Percentiles rank a stretch among this genome's conserved stretches.
Conservation (phyloP, 2,113 vertebrate genomes). For the Leiothrix lutea region DNA sequence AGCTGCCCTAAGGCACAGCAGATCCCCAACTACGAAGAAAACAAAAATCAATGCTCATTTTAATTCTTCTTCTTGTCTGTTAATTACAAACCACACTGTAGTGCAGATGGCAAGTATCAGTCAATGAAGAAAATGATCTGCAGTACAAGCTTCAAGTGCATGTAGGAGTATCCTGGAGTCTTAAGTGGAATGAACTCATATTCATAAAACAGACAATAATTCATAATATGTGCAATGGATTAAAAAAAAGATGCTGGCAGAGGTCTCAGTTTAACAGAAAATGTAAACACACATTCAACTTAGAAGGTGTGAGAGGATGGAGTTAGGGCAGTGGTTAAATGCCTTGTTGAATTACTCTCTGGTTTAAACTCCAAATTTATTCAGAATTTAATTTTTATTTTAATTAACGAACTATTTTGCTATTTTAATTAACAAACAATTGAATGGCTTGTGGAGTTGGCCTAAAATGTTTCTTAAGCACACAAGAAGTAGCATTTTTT, state of each 20-base stretch:
- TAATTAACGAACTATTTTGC: background rate
- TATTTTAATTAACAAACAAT: constrained; percentile 1
- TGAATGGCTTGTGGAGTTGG: background rate
- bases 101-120: background rate
- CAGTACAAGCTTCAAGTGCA: background rate
- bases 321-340: background rate
- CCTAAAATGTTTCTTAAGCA: background rate
- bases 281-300: background rate
- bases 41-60: background rate
- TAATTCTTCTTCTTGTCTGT: background rate
- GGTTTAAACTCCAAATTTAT: background rate
- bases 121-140: background rate
- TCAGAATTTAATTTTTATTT: background rate
- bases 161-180: background rate
- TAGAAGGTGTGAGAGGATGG: background rate
- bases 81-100: background rate
- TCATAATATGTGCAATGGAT: background rate
- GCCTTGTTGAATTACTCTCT: background rate
- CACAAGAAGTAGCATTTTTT: background rate
- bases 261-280: background rate
- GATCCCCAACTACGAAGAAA: background rate
- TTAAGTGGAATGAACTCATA: background rate
- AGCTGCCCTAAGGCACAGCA: background rate
- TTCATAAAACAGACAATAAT: background rate
- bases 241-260: background rate